Percentiles rank a stretch among this genome's conserved stretches.
Conservation (phyloP, 1,140 invertebrate species). For the Coenobita brevimanus region DNA sequence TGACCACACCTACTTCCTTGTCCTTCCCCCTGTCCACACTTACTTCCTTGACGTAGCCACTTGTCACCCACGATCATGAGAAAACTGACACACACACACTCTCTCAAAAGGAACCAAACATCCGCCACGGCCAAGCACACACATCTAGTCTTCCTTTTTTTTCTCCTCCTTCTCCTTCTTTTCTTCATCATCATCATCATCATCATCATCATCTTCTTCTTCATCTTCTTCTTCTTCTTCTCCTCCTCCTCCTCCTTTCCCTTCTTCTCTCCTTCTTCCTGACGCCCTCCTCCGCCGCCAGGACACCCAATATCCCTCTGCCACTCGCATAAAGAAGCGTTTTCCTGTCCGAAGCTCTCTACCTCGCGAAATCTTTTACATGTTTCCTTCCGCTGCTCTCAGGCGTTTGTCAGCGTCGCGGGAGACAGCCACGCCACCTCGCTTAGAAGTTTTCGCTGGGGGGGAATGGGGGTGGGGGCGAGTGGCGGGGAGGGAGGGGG, state of each 20-base stretch:
- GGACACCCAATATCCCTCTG: too few species aligned
- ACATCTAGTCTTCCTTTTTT: too few species aligned
- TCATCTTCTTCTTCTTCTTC: background rate
- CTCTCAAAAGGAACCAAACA: too few species aligned
- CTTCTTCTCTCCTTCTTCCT: background rate
- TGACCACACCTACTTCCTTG: too few species aligned
- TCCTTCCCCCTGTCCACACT: too few species aligned
- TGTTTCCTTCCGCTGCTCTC: background rate
- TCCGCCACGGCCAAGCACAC: too few species aligned
- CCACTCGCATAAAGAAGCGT: background rate
- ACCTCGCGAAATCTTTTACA: constrained; percentile 1
- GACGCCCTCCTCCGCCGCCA: too few species aligned
- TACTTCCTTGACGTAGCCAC: too few species aligned
- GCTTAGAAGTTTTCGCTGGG: background rate
- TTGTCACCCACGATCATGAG: too few species aligned
- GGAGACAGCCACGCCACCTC: background rate
- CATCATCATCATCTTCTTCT: background rate
- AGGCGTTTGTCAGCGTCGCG: constrained; percentile 9
- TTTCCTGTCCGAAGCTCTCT: background rate
- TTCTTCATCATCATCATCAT: too few species aligned
- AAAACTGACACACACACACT: too few species aligned
- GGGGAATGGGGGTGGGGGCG: background rate
- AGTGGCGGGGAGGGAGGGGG: constrained; percentile 2
- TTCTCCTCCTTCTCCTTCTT: too few species aligned
- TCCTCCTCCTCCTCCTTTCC: background rate